phyloP scores from a whole-genome alignment of 2,888 invertebrate genomes.

The Lochmaea crataegi region DNA sequence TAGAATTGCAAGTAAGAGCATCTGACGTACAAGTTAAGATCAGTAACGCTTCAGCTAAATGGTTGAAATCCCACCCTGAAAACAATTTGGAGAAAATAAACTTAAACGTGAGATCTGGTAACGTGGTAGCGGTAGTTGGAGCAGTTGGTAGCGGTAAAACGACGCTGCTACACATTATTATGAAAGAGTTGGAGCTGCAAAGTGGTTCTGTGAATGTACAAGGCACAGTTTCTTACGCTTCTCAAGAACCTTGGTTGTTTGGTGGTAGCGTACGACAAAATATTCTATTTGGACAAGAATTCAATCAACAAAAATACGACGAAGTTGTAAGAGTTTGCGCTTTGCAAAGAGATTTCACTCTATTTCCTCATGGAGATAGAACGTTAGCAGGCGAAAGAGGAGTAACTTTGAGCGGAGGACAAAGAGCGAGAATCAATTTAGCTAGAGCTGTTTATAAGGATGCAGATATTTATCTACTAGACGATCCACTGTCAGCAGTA shows the following conservation, averaged over 20 bases:
- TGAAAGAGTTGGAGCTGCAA: conserved; percentile 77
- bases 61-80: conserved; percentile 63
- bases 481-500: conserved; percentile 90
- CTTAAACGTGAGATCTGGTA: conserved; percentile 73
- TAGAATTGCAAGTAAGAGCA: background rate
- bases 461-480: conserved; percentile 85
- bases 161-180: conserved; percentile 67
- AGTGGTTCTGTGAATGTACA: conserved; percentile 74
- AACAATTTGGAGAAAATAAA: conserved; percentile 71
- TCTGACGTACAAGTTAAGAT: conserved; percentile 37
- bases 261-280: conserved; percentile 89
- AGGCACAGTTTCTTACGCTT: conserved; percentile 79
- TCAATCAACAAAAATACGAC: conserved; percentile 74
- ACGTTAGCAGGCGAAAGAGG: conserved; percentile 81
- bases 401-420: conserved; percentile 79
- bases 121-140: conserved; percentile 69
- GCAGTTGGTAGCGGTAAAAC: conserved; percentile 75
- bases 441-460: conserved; percentile 86
- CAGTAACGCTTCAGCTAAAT: conserved; percentile 73
- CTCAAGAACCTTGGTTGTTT: conserved; percentile 88
- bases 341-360: conserved; percentile 75
- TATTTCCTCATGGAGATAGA: conserved; percentile 81
- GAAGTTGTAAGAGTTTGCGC: conserved; percentile 77
- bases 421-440: conserved; percentile 87
- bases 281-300: conserved; percentile 85